A percentile compares a stretch with the other conserved stretches of the same genome.
phyloP scores from a whole-genome alignment of 2,888 invertebrate species.

The Thysanoteuthis rhombus region DNA sequence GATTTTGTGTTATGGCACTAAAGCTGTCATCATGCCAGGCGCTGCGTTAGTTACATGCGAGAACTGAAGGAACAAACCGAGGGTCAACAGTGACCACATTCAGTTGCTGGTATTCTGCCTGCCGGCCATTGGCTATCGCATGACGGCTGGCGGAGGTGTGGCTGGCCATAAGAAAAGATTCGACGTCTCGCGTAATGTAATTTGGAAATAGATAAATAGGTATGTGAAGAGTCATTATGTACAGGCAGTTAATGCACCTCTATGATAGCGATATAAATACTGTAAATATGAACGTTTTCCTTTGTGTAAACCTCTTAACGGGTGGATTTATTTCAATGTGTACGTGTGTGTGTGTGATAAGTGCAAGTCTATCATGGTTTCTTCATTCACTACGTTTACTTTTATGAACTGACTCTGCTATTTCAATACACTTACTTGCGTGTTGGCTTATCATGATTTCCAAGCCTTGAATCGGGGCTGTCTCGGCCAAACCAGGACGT shows the following conservation, averaged over 20 bases:
- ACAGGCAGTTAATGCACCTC: neutral
- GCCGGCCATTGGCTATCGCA: neutral
- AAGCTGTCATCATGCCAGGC: neutral
- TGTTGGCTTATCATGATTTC: no score
- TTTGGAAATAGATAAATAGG: neutral
- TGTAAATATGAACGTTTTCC: neutral
- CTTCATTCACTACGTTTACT: no score
- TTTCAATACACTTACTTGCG: no score
- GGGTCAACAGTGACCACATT: neutral
- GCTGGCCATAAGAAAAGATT: neutral
- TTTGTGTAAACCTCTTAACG: neutral
- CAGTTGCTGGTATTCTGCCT: neutral
- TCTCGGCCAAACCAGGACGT: no score
- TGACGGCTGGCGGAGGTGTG: neutral
- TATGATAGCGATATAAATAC: neutral
- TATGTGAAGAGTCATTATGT: neutral
- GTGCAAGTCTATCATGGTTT: no score
- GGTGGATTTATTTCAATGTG: neutral
- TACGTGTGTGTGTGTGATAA: conserved; percentile 12
- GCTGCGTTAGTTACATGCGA: neutral
- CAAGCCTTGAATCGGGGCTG: no score
- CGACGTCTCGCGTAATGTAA: neutral
- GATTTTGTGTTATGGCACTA: neutral
- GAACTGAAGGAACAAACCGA: neutral
- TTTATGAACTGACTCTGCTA: no score